Base-by-base conservation (phyloP, 2,797 vertebrate species). In the Acomys russatus region DNA sequence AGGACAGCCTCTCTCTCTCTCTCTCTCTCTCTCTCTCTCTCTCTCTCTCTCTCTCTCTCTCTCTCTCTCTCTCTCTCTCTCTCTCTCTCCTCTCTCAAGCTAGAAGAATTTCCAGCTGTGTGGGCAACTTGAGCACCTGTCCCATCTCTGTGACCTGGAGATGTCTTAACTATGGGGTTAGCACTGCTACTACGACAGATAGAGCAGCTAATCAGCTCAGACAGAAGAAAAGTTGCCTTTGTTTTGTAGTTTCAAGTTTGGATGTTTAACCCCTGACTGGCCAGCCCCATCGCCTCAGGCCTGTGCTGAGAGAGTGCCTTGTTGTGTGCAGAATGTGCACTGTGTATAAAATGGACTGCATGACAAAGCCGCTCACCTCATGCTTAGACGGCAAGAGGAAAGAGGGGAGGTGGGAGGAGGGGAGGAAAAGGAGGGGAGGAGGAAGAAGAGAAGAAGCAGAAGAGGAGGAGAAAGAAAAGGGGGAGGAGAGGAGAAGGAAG, bases 381-480 rank as follows among this genome's bases (percentile, higher is more conserved):
- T 44, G 28, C 8, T 71, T 35, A 77, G n/a, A 14, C 33, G 1
- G 28, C 59, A 38, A 23, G 14, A 20, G 14, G 8, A 12, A 14
- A 4, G 6, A 1, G 4, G 38, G 44, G 5, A 1, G 4, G 9
- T 14, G 15, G 38, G 11, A n/a, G 1, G 12, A 4, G 79, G n/a
- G 25, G 25, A 14, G 18, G 18, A 20, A 2, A 6, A 2, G 22
- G 22, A 23, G 10, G 14, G 17, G 12, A 2, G 35, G n/a, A 10
- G 7, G 9, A 9, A n/a, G 20, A 38, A 17, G 9, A 23, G 35
- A 8, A n/a, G n/a, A n/a, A n/a, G n/a, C n/a, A n/a, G 33, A 17
- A 20, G 28, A 28, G n/a, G 23, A 17, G 3, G 22, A 23, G 8
- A 0, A n/a, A n/a, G n/a, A 2, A 73, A 35, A 10, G 7, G 9